Percentiles rank a stretch among this genome's conserved stretches.
Conservation (phyloP, 2,113 vertebrate genomes). For the Megaleporinus macrocephalus region DNA sequence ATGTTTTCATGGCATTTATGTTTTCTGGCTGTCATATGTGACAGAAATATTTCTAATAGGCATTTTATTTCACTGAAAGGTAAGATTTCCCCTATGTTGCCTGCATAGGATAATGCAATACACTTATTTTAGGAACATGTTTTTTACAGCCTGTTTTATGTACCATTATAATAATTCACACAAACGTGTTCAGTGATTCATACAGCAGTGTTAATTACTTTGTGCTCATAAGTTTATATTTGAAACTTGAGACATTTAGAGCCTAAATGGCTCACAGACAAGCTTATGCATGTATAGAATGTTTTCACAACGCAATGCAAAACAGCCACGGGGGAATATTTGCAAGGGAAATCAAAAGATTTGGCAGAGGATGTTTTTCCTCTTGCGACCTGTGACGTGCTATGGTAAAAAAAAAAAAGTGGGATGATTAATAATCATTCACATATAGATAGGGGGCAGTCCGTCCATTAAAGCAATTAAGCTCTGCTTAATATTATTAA, state of each 20-base stretch:
- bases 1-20: too few relatives aligned
- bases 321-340: neutral
- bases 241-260: neutral
- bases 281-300: neutral
- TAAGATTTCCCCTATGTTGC: neutral
- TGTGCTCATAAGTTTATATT: neutral
- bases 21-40: too few relatives aligned
- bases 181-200: too few relatives aligned
- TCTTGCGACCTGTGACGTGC: neutral
- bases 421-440: neutral
- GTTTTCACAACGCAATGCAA: constrained; percentile 1
- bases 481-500: too few relatives aligned
- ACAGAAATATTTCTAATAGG: too few relatives aligned
- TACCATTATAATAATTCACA: neutral
- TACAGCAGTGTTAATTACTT: neutral
- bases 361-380: neutral
- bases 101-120: neutral
- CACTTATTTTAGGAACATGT: neutral
- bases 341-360: neutral
- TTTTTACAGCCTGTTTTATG: neutral
- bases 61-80: neutral
- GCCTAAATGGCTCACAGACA: neutral
- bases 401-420: neutral
- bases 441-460: neutral
- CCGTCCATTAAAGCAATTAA: too few relatives aligned